These are phyloP conservation scores for Hydropotes inermis DNA, from an alignment of 2,113 vertebrate species.

Conservation along the genomic window DNA sequence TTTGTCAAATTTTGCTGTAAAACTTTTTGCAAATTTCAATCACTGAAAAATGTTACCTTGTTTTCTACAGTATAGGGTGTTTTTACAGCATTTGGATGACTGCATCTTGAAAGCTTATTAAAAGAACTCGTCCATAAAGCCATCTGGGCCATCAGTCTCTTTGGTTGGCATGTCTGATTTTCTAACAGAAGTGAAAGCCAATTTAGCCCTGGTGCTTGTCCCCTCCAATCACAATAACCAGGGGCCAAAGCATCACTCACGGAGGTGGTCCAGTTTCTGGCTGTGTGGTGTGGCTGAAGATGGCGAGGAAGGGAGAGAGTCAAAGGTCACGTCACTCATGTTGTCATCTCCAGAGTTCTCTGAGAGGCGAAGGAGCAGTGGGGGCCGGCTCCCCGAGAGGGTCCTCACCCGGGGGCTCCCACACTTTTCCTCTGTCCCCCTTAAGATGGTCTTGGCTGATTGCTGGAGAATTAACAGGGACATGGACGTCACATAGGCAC, in stretches of 20 bases:
- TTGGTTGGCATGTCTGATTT: neutral
- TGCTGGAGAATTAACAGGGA: conserved; percentile 81
- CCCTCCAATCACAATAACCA: rapidly evolving
- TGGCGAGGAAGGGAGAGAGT: conserved; percentile 92
- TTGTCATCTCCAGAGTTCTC: conserved; percentile 93
- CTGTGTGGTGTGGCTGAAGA: conserved; percentile 84
- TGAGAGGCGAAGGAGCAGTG: conserved; percentile 87
- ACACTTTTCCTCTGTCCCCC: conserved; percentile 94
- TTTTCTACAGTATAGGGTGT: neutral
- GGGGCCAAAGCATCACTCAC: conserved; percentile 72
- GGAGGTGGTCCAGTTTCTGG: conserved; percentile 79
- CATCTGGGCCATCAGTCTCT: neutral
- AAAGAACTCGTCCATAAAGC: neutral
- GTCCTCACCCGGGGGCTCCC: conserved; percentile 92
- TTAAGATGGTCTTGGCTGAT: conserved; percentile 91
- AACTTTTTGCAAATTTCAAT: neutral
- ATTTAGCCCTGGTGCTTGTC: neutral
- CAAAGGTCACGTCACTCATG: conserved; percentile 87
- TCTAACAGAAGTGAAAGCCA: neutral
- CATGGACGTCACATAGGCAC: neutral
- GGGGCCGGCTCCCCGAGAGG: conserved; percentile 87
- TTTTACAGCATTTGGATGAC: neutral
- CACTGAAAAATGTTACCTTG: neutral
- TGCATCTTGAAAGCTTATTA: neutral
- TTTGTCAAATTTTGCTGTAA: neutral